Percentiles rank a stretch among this genome's conserved stretches.
Conservation (phyloP, 2,797 vertebrate genomes). For the Carduelis carduelis region DNA sequence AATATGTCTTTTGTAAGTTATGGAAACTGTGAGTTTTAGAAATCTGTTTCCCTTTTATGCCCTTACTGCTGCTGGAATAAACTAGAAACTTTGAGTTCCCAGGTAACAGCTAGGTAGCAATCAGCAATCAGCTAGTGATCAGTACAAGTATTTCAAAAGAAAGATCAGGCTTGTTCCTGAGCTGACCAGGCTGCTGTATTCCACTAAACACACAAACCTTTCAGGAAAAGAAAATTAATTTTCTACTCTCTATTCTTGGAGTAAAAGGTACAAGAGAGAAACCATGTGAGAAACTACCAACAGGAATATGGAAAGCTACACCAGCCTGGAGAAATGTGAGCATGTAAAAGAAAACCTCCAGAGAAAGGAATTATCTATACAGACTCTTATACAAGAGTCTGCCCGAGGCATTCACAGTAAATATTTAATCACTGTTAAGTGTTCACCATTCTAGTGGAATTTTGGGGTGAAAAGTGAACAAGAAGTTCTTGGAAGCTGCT, state of each 20-base stretch:
- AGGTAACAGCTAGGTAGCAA: not conserved
- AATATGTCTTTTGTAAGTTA: not conserved
- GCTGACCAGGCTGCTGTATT: not conserved
- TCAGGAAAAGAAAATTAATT: not conserved
- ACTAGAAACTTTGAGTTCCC: not conserved
- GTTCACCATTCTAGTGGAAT: not conserved
- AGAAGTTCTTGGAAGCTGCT: not conserved
- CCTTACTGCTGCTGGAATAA: not conserved
- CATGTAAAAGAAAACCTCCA: not conserved
- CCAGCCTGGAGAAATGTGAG: not conserved
- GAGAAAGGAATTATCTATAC: not conserved
- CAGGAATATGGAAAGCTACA: not conserved
- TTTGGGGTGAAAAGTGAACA: not conserved
- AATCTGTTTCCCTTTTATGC: not conserved
- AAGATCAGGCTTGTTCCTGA: not conserved
- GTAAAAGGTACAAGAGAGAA: not conserved
- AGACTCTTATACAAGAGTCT: not conserved
- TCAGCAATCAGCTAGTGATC: not conserved
- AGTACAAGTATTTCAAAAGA: not conserved
- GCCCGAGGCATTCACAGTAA: not conserved
- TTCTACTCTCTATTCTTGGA: not conserved
- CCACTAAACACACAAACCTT: not conserved
- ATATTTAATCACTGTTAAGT: not conserved
- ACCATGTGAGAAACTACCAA: not conserved
- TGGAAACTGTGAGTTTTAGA: not conserved